Conservation (phyloP, 2,888 invertebrate species). For the Frankliniella fusca region DNA sequence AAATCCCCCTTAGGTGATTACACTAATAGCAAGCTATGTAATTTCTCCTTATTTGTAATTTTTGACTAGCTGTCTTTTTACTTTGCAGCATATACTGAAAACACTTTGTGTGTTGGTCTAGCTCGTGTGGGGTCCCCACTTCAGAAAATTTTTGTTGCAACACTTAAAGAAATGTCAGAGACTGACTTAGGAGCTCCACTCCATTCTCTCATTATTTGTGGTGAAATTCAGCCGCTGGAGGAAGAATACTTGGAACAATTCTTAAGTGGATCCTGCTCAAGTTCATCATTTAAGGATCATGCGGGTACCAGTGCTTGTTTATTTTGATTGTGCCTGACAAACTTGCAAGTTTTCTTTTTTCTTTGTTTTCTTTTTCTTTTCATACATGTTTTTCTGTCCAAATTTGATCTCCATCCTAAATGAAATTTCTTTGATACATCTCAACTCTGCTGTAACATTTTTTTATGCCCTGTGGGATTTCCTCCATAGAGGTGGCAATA, state of each 20-base stretch:
- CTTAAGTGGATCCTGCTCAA: slow-evolving; percentile 37
- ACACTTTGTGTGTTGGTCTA: slow-evolving; percentile 75
- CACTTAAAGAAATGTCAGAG: slow-evolving; percentile 67
- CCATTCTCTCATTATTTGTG: slow-evolving; percentile 89
- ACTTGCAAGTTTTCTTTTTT: background rate
- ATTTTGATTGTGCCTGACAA: background rate
- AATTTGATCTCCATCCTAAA: background rate
- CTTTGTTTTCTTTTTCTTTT: background rate
- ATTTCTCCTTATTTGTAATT: slow-evolving; percentile 41
- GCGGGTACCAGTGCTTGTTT: background rate
- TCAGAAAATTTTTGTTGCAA: slow-evolving; percentile 71
- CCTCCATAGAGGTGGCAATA: no score
- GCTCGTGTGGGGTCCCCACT: slow-evolving; percentile 85
- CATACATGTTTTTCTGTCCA: background rate
- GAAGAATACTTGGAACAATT: slow-evolving; percentile 76
- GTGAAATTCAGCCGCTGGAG: slow-evolving; percentile 87
- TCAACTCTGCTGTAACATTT: background rate
- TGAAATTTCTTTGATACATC: background rate
- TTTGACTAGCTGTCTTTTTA: slow-evolving; percentile 41
- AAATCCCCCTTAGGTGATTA: slow-evolving; percentile 11
- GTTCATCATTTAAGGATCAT: slow-evolving; percentile 7
- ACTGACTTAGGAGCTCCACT: slow-evolving; percentile 81
- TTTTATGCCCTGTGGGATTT: no score
- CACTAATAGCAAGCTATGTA: slow-evolving; percentile 31
- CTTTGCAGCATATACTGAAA: slow-evolving; percentile 51